phyloP scores from a whole-genome alignment of 2,113 vertebrate species.

The Chrysochloris asiatica region DNA sequence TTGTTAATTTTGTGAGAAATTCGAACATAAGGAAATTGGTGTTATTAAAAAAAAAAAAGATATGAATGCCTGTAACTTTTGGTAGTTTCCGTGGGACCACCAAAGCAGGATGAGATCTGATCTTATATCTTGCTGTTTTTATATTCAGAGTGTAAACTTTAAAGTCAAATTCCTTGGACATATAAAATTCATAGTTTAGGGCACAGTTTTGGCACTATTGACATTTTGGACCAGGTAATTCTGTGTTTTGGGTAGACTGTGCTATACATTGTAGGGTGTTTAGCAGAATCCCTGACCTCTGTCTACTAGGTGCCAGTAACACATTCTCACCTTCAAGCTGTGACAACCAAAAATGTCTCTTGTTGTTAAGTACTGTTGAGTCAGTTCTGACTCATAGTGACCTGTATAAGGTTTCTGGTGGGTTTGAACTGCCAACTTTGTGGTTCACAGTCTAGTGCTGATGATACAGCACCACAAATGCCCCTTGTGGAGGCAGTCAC shows the following conservation, averaged over 20 bases:
- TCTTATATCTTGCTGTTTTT: background rate
- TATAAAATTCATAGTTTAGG: constrained; percentile 8
- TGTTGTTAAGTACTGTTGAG: too few relatives aligned
- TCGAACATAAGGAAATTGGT: constrained; percentile 2
- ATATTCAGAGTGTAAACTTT: background rate
- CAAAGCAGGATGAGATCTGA: constrained; percentile 7
- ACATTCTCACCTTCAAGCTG: too few relatives aligned
- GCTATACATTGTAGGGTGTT: too few relatives aligned
- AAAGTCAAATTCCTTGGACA: background rate
- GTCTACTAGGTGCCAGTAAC: background rate
- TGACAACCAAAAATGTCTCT: background rate
- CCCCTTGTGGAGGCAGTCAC: background rate
- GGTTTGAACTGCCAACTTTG: too few relatives aligned
- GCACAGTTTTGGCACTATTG: background rate
- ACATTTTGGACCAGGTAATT: too few relatives aligned
- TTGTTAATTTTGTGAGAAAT: constrained; percentile 30
- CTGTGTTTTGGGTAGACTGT: too few relatives aligned
- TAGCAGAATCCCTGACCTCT: too few relatives aligned
- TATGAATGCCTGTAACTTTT: constrained; percentile 21
- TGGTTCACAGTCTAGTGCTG: too few relatives aligned
- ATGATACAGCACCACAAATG: too few relatives aligned
- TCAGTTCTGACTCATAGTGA: too few relatives aligned
- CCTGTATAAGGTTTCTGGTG: too few relatives aligned
- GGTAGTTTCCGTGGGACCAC: background rate
- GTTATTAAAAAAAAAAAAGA: constrained; percentile 27